Evolutionary conservation across 1,140 invertebrate species (phyloP), one percentile per base, ranked within the genome.

Genomic region (Melitaea cinxia): DNA sequence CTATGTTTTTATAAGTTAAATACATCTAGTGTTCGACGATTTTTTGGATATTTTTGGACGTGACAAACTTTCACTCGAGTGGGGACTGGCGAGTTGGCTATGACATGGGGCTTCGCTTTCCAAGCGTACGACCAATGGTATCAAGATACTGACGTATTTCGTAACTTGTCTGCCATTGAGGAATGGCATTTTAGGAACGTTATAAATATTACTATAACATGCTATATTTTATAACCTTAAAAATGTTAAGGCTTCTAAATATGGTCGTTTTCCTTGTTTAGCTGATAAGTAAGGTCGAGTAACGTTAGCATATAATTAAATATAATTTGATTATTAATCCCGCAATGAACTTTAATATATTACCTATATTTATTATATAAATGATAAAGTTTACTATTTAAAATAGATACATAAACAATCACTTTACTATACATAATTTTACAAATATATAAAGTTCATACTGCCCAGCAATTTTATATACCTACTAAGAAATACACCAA

Each of bases 31-130:
- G n/a, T 21, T 53, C 17, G 10, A 30, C 52, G 15, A 26, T 47
- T 47, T 47, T 47, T 47, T 47, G 21, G 9, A 47, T 47, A 47
- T 47, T 47, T 47, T 23, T 47, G 42, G 19, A 39, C 39, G 45
- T 53, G 35, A 63, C 42, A 58, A 70, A 79, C 80, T 82, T 82
- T 82, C 80, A 78, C 80, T 80, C 65, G 67, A 68, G 53, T 42
- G 30, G 19, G 42, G 42, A 21, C 12, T 23, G 66, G 73, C 76
- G 70, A 77, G 70, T 64, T 72, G 64, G 75, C 65, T 75, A 74
- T 70, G 72, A 67, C 70, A 75, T 75, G 66, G 73, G 74, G 23
- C 60, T 70, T 65, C 58, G 65, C 77, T 75, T 79, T 81, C 77
- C 71, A 77, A 30, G 15, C 14, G 23, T 57, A 17, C 65, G 60